Percentiles rank a stretch among this genome's conserved stretches.
Conservation (phyloP, 2,113 vertebrate species). For the Pongo pygmaeus region DNA sequence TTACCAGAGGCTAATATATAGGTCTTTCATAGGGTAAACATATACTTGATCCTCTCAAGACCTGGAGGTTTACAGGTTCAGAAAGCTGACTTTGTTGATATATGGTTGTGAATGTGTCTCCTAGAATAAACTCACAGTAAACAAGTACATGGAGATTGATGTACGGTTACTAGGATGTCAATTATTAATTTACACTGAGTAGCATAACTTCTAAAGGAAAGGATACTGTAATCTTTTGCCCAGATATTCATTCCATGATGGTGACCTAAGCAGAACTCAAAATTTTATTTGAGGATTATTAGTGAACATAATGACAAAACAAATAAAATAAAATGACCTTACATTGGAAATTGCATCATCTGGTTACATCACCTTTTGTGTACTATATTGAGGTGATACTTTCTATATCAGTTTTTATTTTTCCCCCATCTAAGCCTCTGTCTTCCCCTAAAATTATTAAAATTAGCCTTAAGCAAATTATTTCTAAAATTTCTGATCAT, state of each 20-base stretch:
- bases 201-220: not conserved
- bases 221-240: not conserved
- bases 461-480: not conserved
- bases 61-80: not conserved
- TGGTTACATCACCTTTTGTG: not conserved
- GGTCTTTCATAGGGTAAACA: not conserved
- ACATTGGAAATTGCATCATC: not conserved
- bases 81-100: not conserved
- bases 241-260: not conserved
- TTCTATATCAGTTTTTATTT: not conserved
- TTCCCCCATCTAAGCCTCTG: not conserved
- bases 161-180: not conserved
- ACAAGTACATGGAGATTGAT: not conserved
- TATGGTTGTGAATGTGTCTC: not conserved
- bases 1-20: not conserved
- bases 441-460: constrained; percentile 9
- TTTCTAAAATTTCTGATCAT: not conserved
- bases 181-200: not conserved
- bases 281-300: not conserved
- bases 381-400: not conserved
- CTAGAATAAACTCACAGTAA: not conserved
- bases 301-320: not conserved
- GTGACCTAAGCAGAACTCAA: not conserved
- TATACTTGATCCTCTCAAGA: not conserved
- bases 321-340: constrained; percentile 5